Conservation (phyloP, 2,797 vertebrate species). For the Picus viridis region DNA sequence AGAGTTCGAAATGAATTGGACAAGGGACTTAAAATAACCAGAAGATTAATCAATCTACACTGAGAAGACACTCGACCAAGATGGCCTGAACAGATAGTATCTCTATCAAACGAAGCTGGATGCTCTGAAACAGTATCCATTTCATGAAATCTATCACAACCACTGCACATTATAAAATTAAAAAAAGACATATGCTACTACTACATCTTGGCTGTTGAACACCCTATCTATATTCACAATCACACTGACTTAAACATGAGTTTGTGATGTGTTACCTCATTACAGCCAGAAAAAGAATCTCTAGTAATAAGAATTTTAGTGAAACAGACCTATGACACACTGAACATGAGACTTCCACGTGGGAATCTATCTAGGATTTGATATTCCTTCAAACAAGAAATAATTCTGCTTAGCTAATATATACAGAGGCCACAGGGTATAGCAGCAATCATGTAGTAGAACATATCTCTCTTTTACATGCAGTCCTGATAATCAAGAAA, state of each 20-base stretch:
- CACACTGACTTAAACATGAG: constrained; percentile 71
- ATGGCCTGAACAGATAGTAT: neutral
- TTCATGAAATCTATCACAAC: neutral
- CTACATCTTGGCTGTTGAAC: constrained; percentile 32
- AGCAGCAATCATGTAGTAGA: neutral
- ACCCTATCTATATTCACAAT: constrained; percentile 37
- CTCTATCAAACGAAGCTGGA: constrained; percentile 13
- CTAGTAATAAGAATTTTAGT: constrained; percentile 35
- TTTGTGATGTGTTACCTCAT: constrained; percentile 62
- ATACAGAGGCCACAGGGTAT: neutral
- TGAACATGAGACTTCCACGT: neutral
- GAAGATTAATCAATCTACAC: neutral
- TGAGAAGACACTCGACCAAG: neutral
- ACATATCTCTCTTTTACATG: neutral
- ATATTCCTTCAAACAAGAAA: neutral
- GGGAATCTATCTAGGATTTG: neutral
- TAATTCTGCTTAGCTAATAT: neutral
- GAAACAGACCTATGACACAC: constrained; percentile 32
- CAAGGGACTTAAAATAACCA: neutral
- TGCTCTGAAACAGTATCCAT: neutral
- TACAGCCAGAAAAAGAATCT: constrained; percentile 39
- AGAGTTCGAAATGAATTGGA: neutral
- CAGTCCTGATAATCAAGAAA: neutral
- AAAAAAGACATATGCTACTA: constrained; percentile 50
- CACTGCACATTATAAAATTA: neutral